Percentiles rank a stretch among this genome's conserved stretches.
Evolutionary conservation across 1,140 invertebrate genomes (phyloP).

Genomic region (Bombus waltoni): DNA sequence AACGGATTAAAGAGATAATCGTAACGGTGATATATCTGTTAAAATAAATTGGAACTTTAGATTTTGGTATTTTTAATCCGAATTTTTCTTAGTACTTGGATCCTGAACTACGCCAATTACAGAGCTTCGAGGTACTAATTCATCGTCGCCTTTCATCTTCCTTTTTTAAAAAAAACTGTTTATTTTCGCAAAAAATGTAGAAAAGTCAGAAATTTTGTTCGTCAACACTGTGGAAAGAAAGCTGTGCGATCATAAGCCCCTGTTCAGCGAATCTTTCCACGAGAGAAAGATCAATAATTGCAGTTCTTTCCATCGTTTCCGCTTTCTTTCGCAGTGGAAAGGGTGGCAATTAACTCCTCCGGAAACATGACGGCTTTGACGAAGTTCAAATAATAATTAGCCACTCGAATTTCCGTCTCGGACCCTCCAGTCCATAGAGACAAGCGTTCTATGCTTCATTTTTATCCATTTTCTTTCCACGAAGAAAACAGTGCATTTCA

Average conservation of each 20-base stretch:
- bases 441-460: not conserved
- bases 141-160: too few species aligned
- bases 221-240: not conserved
- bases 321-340: constrained; percentile 2
- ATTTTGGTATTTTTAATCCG: not conserved
- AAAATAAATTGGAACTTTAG: not conserved
- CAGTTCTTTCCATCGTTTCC: constrained; percentile 12
- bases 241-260: not conserved
- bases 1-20: not conserved
- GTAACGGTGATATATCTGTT: too few species aligned
- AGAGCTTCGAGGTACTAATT: too few species aligned
- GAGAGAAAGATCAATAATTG: constrained; percentile 7
- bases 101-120: too few species aligned
- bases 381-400: constrained; percentile 41
- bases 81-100: too few species aligned
- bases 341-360: constrained; percentile 12
- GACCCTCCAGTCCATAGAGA: too few species aligned
- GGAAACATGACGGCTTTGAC: not conserved
- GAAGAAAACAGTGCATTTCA: not conserved
- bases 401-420: not conserved
- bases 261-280: not conserved
- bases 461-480: not conserved
- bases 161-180: not conserved
- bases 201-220: not conserved
- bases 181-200: not conserved